Evolutionary conservation across 2,113 vertebrate genomes (phyloP).

Genomic region (Barbus barbus): DNA sequence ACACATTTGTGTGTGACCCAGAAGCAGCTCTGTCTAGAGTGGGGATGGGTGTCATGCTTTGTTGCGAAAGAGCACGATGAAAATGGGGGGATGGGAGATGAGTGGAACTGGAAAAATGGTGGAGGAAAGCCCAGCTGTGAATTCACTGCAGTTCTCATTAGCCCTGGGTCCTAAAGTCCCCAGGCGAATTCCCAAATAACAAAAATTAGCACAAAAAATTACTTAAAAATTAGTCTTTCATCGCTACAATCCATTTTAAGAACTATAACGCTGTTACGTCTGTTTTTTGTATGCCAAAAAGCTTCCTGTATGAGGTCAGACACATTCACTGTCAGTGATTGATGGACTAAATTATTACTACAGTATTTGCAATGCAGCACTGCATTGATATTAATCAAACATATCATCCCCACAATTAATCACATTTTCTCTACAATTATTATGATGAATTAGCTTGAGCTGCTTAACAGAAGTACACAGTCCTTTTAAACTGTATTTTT

Average conservation of each 20-base stretch:
- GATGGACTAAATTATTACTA: not conserved
- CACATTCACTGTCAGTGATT: not conserved
- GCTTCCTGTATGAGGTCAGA: not conserved
- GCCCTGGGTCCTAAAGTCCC: constrained; percentile 48
- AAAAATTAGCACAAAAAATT: not conserved
- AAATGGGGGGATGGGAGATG: constrained; percentile 43
- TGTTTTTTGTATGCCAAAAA: not conserved
- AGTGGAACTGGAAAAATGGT: constrained; percentile 26
- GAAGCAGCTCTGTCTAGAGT: constrained; percentile 13
- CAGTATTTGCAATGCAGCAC: constrained; percentile 1
- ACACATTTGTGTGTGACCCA: constrained; percentile 33
- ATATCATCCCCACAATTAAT: constrained; percentile 14
- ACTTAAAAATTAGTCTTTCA: not conserved
- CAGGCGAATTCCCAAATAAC: not conserved
- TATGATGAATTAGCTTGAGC: not conserved
- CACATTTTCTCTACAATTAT: not conserved
- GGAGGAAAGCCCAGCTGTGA: constrained; percentile 22
- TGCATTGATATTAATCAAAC: not conserved
- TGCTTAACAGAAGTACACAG: not conserved
- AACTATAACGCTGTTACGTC: not conserved
- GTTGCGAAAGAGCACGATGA: not conserved
- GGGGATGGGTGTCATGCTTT: constrained; percentile 29
- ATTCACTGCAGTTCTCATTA: constrained; percentile 29
- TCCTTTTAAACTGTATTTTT: not conserved
- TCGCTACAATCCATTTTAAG: not conserved